Conservation (phyloP, 2,797 vertebrate species). For the Malurus splendens region DNA sequence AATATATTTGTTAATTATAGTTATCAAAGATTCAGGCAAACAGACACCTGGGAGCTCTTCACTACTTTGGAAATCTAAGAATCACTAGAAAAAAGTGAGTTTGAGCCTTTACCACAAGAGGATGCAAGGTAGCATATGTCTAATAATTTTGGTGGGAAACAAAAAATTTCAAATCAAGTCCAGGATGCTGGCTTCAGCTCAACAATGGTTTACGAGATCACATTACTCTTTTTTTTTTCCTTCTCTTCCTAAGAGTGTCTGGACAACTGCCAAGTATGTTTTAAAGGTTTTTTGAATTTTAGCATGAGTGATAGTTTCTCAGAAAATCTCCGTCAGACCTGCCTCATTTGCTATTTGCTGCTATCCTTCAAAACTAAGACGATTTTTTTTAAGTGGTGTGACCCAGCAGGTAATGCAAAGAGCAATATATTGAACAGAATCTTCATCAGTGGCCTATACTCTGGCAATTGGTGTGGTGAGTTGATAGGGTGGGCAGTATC, state of each 20-base stretch:
- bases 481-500: neutral
- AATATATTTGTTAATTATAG: neutral
- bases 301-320: neutral
- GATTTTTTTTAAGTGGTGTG: neutral
- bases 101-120: neutral
- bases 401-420: neutral
- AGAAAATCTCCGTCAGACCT: neutral
- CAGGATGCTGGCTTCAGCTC: neutral
- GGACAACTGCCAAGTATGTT: neutral
- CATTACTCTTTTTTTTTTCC: neutral
- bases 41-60: neutral
- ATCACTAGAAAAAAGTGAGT: neutral
- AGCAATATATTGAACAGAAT: neutral
- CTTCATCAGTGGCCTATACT: neutral
- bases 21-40: neutral
- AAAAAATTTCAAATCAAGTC: neutral
- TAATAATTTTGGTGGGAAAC: neutral
- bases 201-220: neutral
- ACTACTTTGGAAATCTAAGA: neutral
- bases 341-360: neutral
- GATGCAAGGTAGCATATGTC: neutral
- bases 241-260: neutral
- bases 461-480: neutral
- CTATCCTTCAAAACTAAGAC: neutral
- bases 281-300: neutral